Evolutionary conservation across 2,113 vertebrate species (phyloP).

Genomic region (Tretioscincus oriximinensis): DNA sequence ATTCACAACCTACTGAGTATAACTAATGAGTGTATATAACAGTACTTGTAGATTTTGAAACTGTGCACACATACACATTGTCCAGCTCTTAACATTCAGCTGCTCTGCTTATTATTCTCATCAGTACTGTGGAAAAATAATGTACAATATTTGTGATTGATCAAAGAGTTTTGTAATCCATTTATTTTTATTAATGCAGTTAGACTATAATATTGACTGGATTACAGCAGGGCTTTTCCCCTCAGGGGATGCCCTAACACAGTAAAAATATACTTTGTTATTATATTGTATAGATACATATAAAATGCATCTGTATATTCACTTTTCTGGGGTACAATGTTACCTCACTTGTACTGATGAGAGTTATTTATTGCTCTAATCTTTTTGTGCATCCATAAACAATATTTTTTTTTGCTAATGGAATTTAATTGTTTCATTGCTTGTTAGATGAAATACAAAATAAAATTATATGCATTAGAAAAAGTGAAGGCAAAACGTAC

Average conservation of each 20-base stretch:
- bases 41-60: constrained; percentile 39
- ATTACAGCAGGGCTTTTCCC: too few species aligned
- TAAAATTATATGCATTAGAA: constrained; percentile 40
- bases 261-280: too few species aligned
- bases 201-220: too few species aligned
- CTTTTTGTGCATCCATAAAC: constrained; percentile 54
- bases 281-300: too few species aligned
- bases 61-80: constrained; percentile 50
- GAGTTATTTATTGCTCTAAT: constrained; percentile 44
- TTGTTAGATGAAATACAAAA: not conserved
- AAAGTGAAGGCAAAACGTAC: constrained; percentile 48
- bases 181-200: too few species aligned
- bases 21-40: constrained; percentile 7
- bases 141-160: too few species aligned
- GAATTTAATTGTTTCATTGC: constrained; percentile 35
- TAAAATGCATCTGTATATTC: too few species aligned
- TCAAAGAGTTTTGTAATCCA: too few species aligned
- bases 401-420: constrained; percentile 46
- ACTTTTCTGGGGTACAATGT: too few species aligned
- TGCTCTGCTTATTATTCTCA: constrained; percentile 36
- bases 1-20: constrained; percentile 16
- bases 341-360: too few species aligned
- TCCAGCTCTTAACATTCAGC: constrained; percentile 66
- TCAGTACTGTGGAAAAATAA: too few species aligned
- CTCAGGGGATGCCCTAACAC: too few species aligned